Evolutionary conservation across 2,113 vertebrate species (phyloP).

Genomic region (Bettongia penicillata): DNA sequence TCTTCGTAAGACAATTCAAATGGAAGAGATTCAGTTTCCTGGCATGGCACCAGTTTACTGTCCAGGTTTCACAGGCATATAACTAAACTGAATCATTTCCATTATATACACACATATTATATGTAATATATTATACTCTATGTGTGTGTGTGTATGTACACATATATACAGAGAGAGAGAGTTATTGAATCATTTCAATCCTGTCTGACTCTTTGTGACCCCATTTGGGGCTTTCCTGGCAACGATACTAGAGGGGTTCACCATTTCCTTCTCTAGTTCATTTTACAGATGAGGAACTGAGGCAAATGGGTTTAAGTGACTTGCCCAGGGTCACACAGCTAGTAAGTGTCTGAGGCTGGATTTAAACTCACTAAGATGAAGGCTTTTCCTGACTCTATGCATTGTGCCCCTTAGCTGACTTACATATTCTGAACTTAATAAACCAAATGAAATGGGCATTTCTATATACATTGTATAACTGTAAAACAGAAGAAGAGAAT

Average conservation of each 20-base stretch:
- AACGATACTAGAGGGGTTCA: not conserved
- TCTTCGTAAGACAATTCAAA: too few species aligned
- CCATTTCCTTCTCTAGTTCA: not conserved
- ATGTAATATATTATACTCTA: too few species aligned
- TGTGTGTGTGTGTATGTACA: too few species aligned
- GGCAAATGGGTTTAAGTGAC: not conserved
- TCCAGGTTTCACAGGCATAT: too few species aligned
- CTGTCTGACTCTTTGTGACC: not conserved
- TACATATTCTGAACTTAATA: not conserved
- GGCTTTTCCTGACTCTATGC: not conserved
- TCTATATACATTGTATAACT: not conserved
- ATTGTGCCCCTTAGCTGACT: not conserved
- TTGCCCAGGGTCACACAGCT: not conserved
- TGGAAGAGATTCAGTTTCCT: too few species aligned
- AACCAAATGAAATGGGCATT: not conserved
- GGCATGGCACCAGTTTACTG: too few species aligned
- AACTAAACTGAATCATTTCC: too few species aligned
- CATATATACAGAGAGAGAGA: too few species aligned
- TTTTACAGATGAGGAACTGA: not conserved
- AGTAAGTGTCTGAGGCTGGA: not conserved
- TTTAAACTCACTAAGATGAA: not conserved
- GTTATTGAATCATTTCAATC: not conserved
- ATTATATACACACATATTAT: too few species aligned
- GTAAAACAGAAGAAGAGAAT: not conserved
- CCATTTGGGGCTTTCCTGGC: not conserved